Evolutionary conservation across 37 sponge, comb jelly and placozoan genomes (phyloP).

Genomic region (Chondrilla cf. caribensis): DNA sequence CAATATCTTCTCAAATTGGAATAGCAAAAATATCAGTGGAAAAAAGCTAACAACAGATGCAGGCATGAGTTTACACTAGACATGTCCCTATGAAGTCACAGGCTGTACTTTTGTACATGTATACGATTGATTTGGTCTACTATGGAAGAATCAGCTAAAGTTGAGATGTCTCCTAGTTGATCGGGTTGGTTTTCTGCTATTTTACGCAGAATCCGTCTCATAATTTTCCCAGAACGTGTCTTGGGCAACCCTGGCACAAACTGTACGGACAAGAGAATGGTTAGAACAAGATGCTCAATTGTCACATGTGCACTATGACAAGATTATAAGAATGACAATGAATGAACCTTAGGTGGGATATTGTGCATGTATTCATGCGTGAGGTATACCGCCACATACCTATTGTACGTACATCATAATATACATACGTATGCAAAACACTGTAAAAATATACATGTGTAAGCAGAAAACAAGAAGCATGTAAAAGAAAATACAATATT

Average conservation of each 20-base stretch:
- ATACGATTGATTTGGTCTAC: constrained; percentile 44
- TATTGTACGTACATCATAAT: background rate
- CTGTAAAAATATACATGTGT: background rate
- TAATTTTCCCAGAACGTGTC: constrained; percentile 97
- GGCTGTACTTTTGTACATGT: constrained; percentile 1
- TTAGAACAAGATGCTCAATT: no score
- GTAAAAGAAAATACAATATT: background rate
- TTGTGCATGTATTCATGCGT: no score
- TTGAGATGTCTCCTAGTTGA: constrained; percentile 88
- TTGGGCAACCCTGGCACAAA: constrained; percentile 92
- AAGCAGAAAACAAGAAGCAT: background rate
- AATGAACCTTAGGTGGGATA: no score
- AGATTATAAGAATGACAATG: no score
- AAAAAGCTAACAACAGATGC: no score
- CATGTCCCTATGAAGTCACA: no score
- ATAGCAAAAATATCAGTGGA: no score
- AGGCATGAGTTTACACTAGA: no score
- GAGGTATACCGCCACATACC: background rate
- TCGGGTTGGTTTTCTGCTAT: constrained; percentile 63
- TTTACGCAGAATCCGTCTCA: constrained; percentile 92
- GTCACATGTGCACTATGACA: no score
- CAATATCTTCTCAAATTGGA: no score
- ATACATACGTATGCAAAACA: background rate
- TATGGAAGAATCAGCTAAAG: constrained; percentile 85
- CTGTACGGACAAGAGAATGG: constrained; percentile 20